Percentiles rank a stretch among this genome's conserved stretches.
Conservation (phyloP, 2,797 vertebrate genomes). For the Moxostoma hubbsi region DNA sequence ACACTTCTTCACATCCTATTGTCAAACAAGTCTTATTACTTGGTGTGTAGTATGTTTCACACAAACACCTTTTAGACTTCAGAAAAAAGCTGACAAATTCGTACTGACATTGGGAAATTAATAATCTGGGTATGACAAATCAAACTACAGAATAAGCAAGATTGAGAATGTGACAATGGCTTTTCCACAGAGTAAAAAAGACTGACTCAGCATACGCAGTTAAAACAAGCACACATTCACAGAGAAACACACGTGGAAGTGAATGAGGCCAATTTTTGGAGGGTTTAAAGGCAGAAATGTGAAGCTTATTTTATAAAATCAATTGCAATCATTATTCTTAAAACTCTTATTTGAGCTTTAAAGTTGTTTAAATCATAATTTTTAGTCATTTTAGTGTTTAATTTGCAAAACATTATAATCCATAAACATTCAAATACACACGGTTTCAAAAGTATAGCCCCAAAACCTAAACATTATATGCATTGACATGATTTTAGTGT, state of each 20-base stretch:
- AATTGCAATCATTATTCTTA: too few relatives aligned
- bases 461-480: too few relatives aligned
- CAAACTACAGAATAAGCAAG: conserved; percentile 14
- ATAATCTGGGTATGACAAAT: conserved; percentile 8
- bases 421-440: too few relatives aligned
- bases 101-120: not conserved
- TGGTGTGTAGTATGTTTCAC: not conserved
- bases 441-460: too few relatives aligned
- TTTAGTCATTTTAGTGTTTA: too few relatives aligned
- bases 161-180: conserved; percentile 18
- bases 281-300: too few relatives aligned
- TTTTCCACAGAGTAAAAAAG: conserved; percentile 6
- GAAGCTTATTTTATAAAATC: too few relatives aligned
- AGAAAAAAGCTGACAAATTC: not conserved
- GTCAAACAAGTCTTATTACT: conserved; percentile 1
- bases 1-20: not conserved
- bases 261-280: too few relatives aligned
- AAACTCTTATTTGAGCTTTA: too few relatives aligned
- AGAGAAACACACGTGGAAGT: conserved; percentile 1
- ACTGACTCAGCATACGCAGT: conserved; percentile 31
- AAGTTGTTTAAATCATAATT: too few relatives aligned
- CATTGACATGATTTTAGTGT: too few relatives aligned
- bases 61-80: not conserved
- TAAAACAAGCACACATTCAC: conserved; percentile 33
- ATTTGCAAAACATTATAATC: too few relatives aligned